Evolutionary conservation across 2,113 vertebrate genomes (phyloP).

Genomic region (Phoxinus phoxinus): DNA sequence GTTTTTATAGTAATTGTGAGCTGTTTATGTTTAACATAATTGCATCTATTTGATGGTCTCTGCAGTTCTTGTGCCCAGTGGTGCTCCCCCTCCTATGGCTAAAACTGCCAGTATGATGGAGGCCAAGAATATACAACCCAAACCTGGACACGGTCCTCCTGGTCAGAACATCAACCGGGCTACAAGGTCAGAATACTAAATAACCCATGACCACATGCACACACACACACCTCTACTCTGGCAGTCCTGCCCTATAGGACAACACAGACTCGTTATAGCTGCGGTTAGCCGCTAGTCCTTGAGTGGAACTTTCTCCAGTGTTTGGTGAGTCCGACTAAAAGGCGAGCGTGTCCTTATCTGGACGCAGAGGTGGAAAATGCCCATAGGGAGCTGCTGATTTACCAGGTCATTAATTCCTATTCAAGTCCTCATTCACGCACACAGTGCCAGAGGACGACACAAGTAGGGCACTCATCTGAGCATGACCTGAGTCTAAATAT

Average conservation of each 20-base stretch:
- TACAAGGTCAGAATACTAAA: slow-evolving; percentile 79
- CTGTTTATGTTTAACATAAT: not conserved
- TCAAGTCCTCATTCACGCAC: slow-evolving; percentile 36
- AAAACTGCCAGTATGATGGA: slow-evolving; percentile 86
- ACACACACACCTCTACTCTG: slow-evolving; percentile 2
- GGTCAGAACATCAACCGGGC: slow-evolving; percentile 81
- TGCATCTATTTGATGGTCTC: not conserved
- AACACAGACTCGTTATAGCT: not conserved
- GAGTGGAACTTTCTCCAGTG: not conserved
- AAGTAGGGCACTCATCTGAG: slow-evolving; percentile 24
- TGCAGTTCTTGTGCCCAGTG: slow-evolving; percentile 73
- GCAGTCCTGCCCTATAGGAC: not conserved
- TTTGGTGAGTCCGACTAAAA: slow-evolving; percentile 35
- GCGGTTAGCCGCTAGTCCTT: not conserved
- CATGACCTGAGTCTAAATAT: slow-evolving; percentile 10
- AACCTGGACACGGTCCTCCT: slow-evolving; percentile 72
- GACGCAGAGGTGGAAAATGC: slow-evolving; percentile 32
- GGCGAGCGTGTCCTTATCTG: slow-evolving; percentile 45
- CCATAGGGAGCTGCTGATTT: slow-evolving; percentile 42
- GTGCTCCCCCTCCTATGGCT: slow-evolving; percentile 77
- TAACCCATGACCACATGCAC: slow-evolving; percentile 55
- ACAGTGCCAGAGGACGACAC: slow-evolving; percentile 32
- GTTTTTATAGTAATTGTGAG: not conserved
- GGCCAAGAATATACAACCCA: slow-evolving; percentile 83
- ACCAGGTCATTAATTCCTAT: slow-evolving; percentile 61